A percentile compares a stretch with the other conserved stretches of the same genome.
Evolutionary conservation across 2,113 vertebrate genomes (phyloP).

Genomic region (Menidia beryllina): DNA sequence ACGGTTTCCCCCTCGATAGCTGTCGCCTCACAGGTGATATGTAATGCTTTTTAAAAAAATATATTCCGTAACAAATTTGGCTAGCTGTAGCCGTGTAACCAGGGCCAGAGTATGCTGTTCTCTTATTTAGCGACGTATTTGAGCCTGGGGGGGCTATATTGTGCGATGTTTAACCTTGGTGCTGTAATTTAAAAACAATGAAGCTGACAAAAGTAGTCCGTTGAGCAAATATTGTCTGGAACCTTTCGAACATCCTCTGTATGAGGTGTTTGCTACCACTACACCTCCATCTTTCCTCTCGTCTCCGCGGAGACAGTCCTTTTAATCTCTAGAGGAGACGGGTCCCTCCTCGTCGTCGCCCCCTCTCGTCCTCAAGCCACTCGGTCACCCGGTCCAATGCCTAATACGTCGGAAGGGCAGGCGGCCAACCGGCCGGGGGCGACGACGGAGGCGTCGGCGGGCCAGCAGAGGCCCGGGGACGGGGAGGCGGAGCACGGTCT

Average conservation of each 20-base stretch:
- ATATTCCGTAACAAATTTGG: not conserved
- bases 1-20: constrained; percentile 3
- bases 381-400: constrained; percentile 85
- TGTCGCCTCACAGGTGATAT: constrained; percentile 24
- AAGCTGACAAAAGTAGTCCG: not conserved
- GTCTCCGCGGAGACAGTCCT: constrained; percentile 2
- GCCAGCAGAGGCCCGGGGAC: constrained; percentile 75
- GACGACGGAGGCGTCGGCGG: constrained; percentile 70
- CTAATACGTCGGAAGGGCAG: constrained; percentile 89
- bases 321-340: constrained; percentile 10
- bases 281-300: constrained; percentile 1
- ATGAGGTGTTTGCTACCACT: not conserved
- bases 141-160: no score
- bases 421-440: constrained; percentile 83
- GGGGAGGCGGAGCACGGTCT: constrained; percentile 68
- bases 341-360: not conserved
- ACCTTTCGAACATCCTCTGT: not conserved
- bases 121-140: not conserved
- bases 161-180: not conserved
- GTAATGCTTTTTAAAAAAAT: constrained; percentile 1
- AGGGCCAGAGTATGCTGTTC: not conserved
- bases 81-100: not conserved
- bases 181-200: not conserved
- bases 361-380: constrained; percentile 8
- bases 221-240: not conserved